A percentile compares a stretch with the other conserved stretches of the same genome.
These are phyloP conservation scores for Spialia ferax DNA, from an alignment of 2,888 invertebrate species.

Conservation along the genomic window DNA sequence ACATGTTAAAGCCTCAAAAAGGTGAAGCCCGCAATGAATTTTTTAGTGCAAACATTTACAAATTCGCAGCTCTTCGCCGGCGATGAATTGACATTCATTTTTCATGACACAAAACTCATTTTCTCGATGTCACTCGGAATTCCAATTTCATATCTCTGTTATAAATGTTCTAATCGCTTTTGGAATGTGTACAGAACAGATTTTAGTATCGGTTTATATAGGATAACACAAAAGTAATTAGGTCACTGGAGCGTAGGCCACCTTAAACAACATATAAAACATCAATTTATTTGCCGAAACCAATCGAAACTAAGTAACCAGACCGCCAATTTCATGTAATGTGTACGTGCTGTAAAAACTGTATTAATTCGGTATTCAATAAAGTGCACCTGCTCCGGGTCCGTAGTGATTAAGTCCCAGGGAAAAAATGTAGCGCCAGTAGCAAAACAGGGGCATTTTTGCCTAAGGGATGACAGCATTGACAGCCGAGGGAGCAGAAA, in stretches of 20 bases:
- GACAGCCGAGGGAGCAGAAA: no score
- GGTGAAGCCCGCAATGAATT: slow-evolving; percentile 8
- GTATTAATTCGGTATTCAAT: background rate
- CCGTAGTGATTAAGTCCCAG: no score
- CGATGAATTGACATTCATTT: slow-evolving; percentile 50
- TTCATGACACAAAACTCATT: slow-evolving; percentile 64
- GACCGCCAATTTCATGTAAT: background rate
- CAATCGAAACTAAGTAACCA: background rate
- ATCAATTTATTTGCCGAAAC: background rate
- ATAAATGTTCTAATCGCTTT: slow-evolving; percentile 14
- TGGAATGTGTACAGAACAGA: background rate
- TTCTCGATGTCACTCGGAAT: slow-evolving; percentile 59
- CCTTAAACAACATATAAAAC: background rate
- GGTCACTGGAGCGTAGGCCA: background rate
- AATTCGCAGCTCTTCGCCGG: slow-evolving; percentile 13
- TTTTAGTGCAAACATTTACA: slow-evolving; percentile 27
- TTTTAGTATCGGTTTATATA: background rate
- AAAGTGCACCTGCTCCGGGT: background rate
- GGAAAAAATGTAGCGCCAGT: no score
- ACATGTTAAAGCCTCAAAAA: slow-evolving; percentile 3
- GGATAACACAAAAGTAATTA: background rate
- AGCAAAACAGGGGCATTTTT: no score
- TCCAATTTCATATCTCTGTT: slow-evolving; percentile 18
- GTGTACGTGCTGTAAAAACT: background rate
- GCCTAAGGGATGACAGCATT: no score